Evolutionary conservation across 2,113 vertebrate genomes (phyloP), one percentile per base, ranked within the genome.

Genomic region (Clinocottus analis): DNA sequence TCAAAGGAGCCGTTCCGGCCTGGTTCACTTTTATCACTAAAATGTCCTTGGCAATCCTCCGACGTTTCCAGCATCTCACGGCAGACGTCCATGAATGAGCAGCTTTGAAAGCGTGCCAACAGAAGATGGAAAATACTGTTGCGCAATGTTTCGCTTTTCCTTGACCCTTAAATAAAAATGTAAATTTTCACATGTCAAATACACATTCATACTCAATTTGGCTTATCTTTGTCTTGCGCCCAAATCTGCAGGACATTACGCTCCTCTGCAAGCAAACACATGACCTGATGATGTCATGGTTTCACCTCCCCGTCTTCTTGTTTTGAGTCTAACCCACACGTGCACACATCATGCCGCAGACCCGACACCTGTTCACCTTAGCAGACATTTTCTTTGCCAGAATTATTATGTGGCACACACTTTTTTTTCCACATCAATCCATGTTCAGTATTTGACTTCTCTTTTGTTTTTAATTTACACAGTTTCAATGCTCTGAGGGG

Each of bases 1-100:
- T 80, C 39, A 37, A 67, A 51, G 61, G 27, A 84, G 47, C 27
- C 39, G 61, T 85, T 87, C 72, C 27, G 0, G 72, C 65, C 68
- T 33, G 79, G 71, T 86, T 77, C 74, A 31, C 45, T 87, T 89
- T 83, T 77, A 86, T 87, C 79, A 81, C 69, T 69, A 25, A 51
- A 83, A 86, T 88, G 83, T 89, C 85, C 80, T 85, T 90, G 90
- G 80, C 87, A 80, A 59, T 53, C 49, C 61, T 63, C 33, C 3
- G 64, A 85, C 17, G 5, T 84, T 88, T 93, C 84, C 87, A 86
- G 56, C 53, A 37, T 87, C 78, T 91, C 56, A 21, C 58, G 12
- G 72, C 39, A 29, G 73, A 83, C 67, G 41, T 62, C 45, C 14
- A 3, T 45, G 60, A 87, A 56, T 29, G 80, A 85, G 45, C 41